Percentiles rank a stretch among this genome's conserved stretches.
These are phyloP conservation scores for Microctenopoma steveboyesi DNA, from an alignment of 2,797 vertebrate genomes.

Conservation along the genomic window DNA sequence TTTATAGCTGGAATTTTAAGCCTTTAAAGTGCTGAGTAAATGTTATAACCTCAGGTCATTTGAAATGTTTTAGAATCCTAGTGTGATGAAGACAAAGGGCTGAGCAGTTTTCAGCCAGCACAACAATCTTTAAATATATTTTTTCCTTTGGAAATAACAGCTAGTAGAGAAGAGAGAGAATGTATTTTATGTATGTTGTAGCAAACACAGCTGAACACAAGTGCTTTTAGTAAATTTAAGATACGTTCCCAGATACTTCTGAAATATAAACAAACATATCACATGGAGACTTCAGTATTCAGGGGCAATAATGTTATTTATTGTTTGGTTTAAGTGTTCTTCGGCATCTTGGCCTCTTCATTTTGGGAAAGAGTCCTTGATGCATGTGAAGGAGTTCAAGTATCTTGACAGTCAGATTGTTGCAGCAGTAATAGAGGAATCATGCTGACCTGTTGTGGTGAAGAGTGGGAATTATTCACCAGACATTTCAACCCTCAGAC, in stretches of 20 bases:
- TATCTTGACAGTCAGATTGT: no score
- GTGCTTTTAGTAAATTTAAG: neutral
- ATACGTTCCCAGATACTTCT: neutral
- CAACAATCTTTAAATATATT: neutral
- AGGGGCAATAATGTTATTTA: neutral
- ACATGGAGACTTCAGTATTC: no score
- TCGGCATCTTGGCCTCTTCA: no score
- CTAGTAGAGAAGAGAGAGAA: neutral
- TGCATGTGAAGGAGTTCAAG: no score
- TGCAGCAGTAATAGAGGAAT: no score
- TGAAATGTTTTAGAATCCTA: constrained; percentile 16
- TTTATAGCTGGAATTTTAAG: constrained; percentile 24
- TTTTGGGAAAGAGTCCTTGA: no score
- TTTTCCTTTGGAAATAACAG: neutral
- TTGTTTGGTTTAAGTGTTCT: neutral
- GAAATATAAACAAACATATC: neutral
- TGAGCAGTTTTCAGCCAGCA: constrained; percentile 9
- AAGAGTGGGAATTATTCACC: no score
- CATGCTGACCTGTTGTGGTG: no score
- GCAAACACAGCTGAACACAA: neutral
- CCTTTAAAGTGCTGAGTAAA: constrained; percentile 34
- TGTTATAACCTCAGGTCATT: constrained; percentile 15
- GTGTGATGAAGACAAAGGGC: constrained; percentile 30
- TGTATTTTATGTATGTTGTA: neutral
- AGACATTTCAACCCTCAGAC: no score